Evolutionary conservation across 2,113 vertebrate species (phyloP).

Genomic region (Microcebus murinus): DNA sequence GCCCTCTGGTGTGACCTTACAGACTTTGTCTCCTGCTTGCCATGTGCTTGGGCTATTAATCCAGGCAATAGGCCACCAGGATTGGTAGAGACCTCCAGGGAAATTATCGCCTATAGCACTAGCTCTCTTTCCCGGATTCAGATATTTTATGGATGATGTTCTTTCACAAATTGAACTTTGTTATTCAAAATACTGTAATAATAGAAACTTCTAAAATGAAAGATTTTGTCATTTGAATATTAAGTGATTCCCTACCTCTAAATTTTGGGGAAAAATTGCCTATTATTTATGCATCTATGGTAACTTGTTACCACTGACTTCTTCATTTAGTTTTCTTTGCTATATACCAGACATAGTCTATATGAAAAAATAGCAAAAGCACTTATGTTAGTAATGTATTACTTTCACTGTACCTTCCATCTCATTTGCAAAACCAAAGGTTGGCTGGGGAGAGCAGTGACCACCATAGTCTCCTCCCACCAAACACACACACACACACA

Average conservation of each 20-base stretch:
- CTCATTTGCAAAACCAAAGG: constrained; percentile 2
- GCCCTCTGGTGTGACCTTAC: background rate
- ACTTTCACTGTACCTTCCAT: background rate
- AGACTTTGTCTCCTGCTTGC: background rate
- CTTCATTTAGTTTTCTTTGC: constrained; percentile 1
- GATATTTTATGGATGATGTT: background rate
- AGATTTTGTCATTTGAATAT: background rate
- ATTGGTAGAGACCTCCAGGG: background rate
- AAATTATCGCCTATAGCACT: background rate
- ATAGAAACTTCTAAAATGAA: background rate
- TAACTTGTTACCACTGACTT: background rate
- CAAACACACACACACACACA: background rate
- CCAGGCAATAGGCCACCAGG: background rate
- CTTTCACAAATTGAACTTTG: background rate
- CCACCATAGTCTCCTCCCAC: background rate
- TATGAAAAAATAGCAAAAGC: background rate
- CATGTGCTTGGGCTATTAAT: background rate
- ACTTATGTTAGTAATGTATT: background rate
- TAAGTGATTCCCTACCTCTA: background rate
- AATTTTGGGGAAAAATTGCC: background rate
- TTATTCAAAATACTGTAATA: background rate
- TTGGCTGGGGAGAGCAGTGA: background rate
- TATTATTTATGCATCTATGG: background rate
- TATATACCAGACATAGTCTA: background rate
- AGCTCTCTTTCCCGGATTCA: background rate